Conservation (phyloP, 2,797 vertebrate genomes). For the Scyliorhinus canicula region DNA sequence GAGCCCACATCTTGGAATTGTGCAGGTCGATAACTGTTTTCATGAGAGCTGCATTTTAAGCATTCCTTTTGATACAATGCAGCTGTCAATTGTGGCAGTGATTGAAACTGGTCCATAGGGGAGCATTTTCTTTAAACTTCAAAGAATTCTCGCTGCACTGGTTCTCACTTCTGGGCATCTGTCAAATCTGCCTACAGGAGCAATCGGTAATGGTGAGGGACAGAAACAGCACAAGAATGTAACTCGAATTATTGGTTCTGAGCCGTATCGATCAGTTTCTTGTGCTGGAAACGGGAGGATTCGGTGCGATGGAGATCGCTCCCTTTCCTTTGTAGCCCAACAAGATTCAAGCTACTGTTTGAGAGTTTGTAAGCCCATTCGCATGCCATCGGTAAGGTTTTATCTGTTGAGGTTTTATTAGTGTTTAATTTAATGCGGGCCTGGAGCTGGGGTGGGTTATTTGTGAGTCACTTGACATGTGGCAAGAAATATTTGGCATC, state of each 20-base stretch:
- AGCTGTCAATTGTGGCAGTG: constrained; percentile 3
- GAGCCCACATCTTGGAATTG: not conserved
- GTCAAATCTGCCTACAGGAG: not conserved
- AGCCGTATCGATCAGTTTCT: not conserved
- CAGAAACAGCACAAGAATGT: not conserved
- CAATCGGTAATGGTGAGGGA: not conserved
- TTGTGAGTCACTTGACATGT: not conserved
- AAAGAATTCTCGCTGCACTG: not conserved
- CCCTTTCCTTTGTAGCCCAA: not conserved
- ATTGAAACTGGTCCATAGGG: not conserved
- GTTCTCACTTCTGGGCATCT: not conserved
- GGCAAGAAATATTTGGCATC: not conserved
- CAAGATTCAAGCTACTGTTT: not conserved
- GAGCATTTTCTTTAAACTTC: not conserved
- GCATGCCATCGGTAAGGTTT: not conserved
- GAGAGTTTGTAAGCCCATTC: not conserved
- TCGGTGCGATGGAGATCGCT: not conserved
- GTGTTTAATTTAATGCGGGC: not conserved
- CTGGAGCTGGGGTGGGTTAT: not conserved
- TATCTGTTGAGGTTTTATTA: not conserved
- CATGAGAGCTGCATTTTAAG: not conserved
- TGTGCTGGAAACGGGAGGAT: not conserved
- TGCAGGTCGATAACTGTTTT: constrained; percentile 6
- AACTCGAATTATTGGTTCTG: not conserved
- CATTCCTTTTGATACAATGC: constrained; percentile 30